Base-by-base conservation (phyloP, 1,140 invertebrate species). In the Sycophaga agraensis region DNA sequence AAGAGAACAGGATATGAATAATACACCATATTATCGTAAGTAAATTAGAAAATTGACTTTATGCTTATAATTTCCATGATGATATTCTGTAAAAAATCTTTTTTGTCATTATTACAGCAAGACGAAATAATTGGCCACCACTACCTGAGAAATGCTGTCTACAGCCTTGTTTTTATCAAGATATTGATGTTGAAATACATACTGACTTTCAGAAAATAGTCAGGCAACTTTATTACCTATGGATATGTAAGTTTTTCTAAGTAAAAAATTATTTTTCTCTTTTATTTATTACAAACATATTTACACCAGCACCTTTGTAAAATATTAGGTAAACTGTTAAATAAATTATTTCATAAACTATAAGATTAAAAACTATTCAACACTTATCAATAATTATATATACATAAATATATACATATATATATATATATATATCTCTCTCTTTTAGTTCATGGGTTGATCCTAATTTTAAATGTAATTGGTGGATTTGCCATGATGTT, bases 131-230 rank as follows among this genome's bases (percentile, higher is more conserved):
- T 82, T 99, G 96, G 96, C 97, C 97, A 3, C 97, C 97, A 12
- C 76, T 99, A 57, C 97, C 97, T 5, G 87, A 91, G 31, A 89
- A 89, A 67, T 96, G 89, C 68, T 96, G 93, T 71, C 86, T 98
- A 50, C 93, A 97, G 73, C 97, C 97, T 1, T 99, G 97, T 79
- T 99, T 99, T 80, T 99, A 99, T 82, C 97, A 99, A 84, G 97
- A 99, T 79, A 98, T 99, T 66, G 93, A 95, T 80, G 91, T 99
- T n/a, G 98, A 99, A 78, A 99, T 99, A 80, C 95, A 96, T 17
- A 82, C 94, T 48, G 94, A 99, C 77, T 99, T 99, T 81, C 96
- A 99, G 79, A 91, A 91, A 74, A 89, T 97, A 66, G 96, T 99
- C 34, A 88, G 92, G 67, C 88, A 94, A 73, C 83, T 97, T 43